Base-by-base conservation (phyloP, 2,797 vertebrate species). In the Pangasius sanitwongsei region DNA sequence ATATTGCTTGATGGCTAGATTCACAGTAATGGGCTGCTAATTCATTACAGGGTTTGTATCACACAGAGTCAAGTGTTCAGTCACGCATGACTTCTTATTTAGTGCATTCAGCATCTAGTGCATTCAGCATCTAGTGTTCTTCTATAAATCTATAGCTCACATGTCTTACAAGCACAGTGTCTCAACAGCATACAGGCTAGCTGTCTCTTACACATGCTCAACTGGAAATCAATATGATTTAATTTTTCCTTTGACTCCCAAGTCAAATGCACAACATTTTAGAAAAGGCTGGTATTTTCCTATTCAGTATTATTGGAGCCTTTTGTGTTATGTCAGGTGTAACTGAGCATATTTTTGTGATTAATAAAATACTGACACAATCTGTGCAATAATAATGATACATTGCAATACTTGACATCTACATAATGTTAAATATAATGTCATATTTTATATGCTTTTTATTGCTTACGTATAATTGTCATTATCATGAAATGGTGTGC, bases 51-150 rank as follows among this genome's bases (percentile, higher is more conserved):
- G 93, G 92, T 94, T 93, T 96, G 96, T 95, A 96, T 96, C 95
- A 93, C 92, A 86, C 95, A 94, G 95, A 97, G 97, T 97, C 95
- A 97, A 96, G 96, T 94, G 96, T 94, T 97, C 96, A 95, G 94
- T 94, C 96, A 95, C 94, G 97, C 96, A 95, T 95, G 93, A 96
- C 94, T 92, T 93, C 94, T 94, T 95, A 95, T 96, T 95, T 94
- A 94, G 96, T 96, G 94, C 90, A 94, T 94, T 96, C 94, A 89
- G 94, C 96, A 97, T 96, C 96, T 96, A 96, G 96, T 96, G 94
- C 90, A 94, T 94, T 96, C 94, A 89, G 94, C 96, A 97, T 96
- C 96, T 96, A 96, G 96, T 96, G 94, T 94, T 93, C 90, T 92
- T 90, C 91, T 93, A 92, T 87, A 90, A 92, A 93, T 96, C 95